Evolutionary conservation across 2,888 invertebrate genomes (phyloP).

Genomic region (Drosophila anomalipes): DNA sequence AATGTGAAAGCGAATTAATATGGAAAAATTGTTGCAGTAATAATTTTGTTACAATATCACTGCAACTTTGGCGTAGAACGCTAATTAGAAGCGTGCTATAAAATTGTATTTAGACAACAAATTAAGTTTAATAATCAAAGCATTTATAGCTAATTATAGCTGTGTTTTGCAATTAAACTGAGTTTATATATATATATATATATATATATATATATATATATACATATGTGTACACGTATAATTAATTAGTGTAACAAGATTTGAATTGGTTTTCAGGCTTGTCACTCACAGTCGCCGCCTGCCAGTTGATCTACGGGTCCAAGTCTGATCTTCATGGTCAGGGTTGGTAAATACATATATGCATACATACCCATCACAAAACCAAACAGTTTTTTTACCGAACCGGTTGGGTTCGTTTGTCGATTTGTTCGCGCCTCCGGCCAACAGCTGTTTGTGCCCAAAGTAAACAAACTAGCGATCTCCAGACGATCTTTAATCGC

Average conservation of each 20-base stretch:
- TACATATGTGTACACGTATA: background rate
- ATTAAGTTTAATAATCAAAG: background rate
- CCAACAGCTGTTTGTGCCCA: conserved; percentile 44
- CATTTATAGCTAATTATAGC: background rate
- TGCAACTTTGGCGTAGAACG: background rate
- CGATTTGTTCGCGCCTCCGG: conserved; percentile 1
- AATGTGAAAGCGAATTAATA: background rate
- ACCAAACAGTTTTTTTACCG: conserved; percentile 17
- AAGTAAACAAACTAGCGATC: conserved; percentile 42
- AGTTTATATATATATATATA: background rate
- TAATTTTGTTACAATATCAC: background rate
- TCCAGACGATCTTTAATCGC: conserved; percentile 22
- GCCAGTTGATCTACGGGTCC: conserved; percentile 1
- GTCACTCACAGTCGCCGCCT: conserved; percentile 17
- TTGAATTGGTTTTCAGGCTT: conserved; percentile 2
- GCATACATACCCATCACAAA: conserved; percentile 4
- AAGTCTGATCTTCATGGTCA: conserved; percentile 65
- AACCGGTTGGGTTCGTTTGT: conserved; percentile 50
- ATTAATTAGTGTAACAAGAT: background rate
- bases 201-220: too few relatives aligned
- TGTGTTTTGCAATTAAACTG: background rate
- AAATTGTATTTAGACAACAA: background rate
- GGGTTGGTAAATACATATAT: conserved; percentile 39
- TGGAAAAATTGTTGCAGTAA: background rate
- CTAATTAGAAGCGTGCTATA: background rate